These are phyloP conservation scores for Oscheius sp. DNA, from an alignment of 2,888 invertebrate genomes.

Conservation along the genomic window DNA sequence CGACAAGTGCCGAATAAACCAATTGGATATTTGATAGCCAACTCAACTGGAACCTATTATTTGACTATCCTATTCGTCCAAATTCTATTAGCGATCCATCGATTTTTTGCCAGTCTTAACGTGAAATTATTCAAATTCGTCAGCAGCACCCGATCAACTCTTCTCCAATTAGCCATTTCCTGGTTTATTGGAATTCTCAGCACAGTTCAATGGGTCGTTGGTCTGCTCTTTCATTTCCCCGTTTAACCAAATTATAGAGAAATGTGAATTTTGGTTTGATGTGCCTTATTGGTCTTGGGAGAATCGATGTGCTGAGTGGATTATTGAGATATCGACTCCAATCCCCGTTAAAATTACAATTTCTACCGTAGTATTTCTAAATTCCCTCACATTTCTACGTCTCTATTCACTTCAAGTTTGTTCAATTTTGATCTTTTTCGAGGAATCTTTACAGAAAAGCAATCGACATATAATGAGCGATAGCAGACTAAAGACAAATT, in stretches of 20 bases:
- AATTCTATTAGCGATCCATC: conserved; percentile 1
- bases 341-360: conserved; percentile 18
- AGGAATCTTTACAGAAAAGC: conserved; percentile 19
- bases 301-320: conserved; percentile 1
- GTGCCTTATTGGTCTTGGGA: conserved; percentile 10
- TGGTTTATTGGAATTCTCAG: conserved; percentile 13
- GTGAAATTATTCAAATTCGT: background rate
- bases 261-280: conserved; percentile 10
- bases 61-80: conserved; percentile 9
- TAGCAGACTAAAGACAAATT: background rate
- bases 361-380: background rate
- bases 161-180: background rate
- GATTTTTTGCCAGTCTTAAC: conserved; percentile 13
- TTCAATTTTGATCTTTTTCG: background rate
- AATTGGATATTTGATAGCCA: conserved; percentile 14
- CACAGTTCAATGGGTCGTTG: conserved; percentile 13
- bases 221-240: too few species aligned
- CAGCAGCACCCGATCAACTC: background rate
- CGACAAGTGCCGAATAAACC: conserved; percentile 6
- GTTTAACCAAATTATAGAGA: conserved; percentile 10
- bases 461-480: background rate
- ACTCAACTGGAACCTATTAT: conserved; percentile 19
- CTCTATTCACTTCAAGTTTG: conserved; percentile 7
- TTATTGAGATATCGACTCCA: conserved; percentile 11
- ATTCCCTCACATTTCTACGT: background rate